Evolutionary conservation across 2,797 vertebrate genomes (phyloP), one percentile per base, ranked within the genome.

Genomic region (Eospalax fontanierii): DNA sequence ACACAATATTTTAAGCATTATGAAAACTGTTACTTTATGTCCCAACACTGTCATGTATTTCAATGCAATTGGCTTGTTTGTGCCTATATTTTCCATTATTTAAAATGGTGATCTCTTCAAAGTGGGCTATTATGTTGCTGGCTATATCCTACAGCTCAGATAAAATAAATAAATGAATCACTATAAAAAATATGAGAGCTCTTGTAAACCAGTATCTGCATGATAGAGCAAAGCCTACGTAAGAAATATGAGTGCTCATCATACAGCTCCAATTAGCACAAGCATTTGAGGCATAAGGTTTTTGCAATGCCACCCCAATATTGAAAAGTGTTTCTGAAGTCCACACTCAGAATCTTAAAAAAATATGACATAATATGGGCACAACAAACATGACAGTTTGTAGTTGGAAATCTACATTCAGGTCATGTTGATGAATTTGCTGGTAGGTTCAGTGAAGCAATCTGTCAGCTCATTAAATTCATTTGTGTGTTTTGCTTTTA

Each of bases 41-140:
- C 43, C 33, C 76, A 89, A 57, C 12, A 59, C 84, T 78, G 18
- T 33, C 54, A 30, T 15, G 15, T 43, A 83, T 71, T 30, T 84
- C 61, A 90, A 35, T 6, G 43, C 84, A 83, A 65, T 33, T 84
- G 21, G 43, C 57, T 89, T 88, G 15, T 74, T 35, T 2, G 1
- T 75, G 46, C 33, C 35, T 81, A 54, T 35, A 26, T 82, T 87
- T 40, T 65, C 61, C 28, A 46, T 40, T 24, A 73, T 59, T 87
- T 89, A 87, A 95, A 96, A 74, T 84, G 24, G 35, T 46, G 74
- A 65, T 14, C 11, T 59, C 24, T 93, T 80, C 43, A 83, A 22
- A 79, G 75, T 63, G n/a, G 18, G 54, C 73, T 82, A 87, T 54
- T 75, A 22, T 90, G 19, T 68, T 93, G 12, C 0, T 82, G 28